These are phyloP conservation scores for Leptatherina wallacei DNA, from an alignment of 2,797 vertebrate genomes.

Conservation along the genomic window DNA sequence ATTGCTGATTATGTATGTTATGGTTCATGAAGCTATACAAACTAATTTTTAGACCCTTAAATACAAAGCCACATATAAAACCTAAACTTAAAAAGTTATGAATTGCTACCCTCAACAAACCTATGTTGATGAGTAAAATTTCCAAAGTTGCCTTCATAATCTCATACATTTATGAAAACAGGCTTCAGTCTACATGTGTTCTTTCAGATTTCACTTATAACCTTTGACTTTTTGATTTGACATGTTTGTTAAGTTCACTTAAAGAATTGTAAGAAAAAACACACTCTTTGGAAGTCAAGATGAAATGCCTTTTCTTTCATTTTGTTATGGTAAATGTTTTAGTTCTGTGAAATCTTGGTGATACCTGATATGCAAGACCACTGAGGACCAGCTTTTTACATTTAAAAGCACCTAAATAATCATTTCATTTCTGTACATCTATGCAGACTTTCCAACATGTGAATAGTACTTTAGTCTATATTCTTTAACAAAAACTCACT, in stretches of 20 bases:
- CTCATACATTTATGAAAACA: neutral
- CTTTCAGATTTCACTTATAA: neutral
- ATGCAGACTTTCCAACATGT: slow-evolving; percentile 5
- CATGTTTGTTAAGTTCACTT: neutral
- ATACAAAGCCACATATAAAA: neutral
- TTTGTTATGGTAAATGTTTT: neutral
- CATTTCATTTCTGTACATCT: slow-evolving; percentile 1
- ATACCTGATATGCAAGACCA: neutral
- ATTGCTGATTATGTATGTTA: neutral
- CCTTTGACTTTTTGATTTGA: neutral
- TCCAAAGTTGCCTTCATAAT: too few relatives aligned
- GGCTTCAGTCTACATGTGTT: neutral
- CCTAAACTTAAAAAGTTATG: neutral
- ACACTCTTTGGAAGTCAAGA: neutral
- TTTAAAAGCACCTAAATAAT: neutral
- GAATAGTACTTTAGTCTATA: neutral
- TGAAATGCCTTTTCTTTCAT: neutral
- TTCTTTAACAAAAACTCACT: neutral
- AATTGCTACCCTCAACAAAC: too few relatives aligned
- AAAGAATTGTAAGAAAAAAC: neutral
- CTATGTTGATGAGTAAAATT: too few relatives aligned
- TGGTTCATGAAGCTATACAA: neutral
- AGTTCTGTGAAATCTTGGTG: neutral
- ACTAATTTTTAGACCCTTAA: neutral
- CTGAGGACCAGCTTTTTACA: neutral